Evolutionary conservation across 92 coral and sea anemone species (phyloP), one percentile per base, ranked within the genome.

Genomic region (Desmophyllum pertusum): DNA sequence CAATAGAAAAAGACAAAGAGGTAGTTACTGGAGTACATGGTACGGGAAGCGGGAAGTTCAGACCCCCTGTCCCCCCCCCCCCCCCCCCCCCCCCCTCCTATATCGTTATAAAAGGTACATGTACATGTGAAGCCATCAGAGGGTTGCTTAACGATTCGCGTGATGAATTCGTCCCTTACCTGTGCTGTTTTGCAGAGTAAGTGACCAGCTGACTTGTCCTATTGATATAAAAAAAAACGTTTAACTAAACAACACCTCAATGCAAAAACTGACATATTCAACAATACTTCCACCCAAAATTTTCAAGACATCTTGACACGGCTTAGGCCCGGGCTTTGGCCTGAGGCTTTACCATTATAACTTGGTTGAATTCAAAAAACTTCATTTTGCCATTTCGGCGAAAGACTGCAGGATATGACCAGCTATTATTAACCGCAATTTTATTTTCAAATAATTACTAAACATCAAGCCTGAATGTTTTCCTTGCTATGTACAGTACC

Each of bases 201-300:
- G 76, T 74, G n/a, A 84, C 71, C 19, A 84, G 82, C 75, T 84
- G 87, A 38, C 83, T 72, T n/a, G 87, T 84, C 78, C 87, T 84
- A 39, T 73, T 27, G 10, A 72, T 23, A 33, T 10, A 67, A 48
- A 5, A 53, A 14, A 29, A 59, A 41, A 73, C n/a, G n/a, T n/a
- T n/a, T 2, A 40, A 15, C 19, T 23, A 6, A 10, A 53, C 21
- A 30, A 38, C 17, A 0, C 13, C 43, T 17, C 9, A 0, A n/a
- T 21, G 46, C 17, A 25, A 10, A 40, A n/a, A 71, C 9, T 5
- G 9, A 23, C 63, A 21, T n/a, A 9, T 21, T 23, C 29, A 21
- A 55, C 21, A 55, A 55, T 23, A 3, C 0, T 21, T 18, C n/a
- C 27, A 53, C 1, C 61, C 27, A 53, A 53, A 53, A 53, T 51